Conservation (phyloP, 2,113 vertebrate species). For the Gymnocephalus cernua region DNA sequence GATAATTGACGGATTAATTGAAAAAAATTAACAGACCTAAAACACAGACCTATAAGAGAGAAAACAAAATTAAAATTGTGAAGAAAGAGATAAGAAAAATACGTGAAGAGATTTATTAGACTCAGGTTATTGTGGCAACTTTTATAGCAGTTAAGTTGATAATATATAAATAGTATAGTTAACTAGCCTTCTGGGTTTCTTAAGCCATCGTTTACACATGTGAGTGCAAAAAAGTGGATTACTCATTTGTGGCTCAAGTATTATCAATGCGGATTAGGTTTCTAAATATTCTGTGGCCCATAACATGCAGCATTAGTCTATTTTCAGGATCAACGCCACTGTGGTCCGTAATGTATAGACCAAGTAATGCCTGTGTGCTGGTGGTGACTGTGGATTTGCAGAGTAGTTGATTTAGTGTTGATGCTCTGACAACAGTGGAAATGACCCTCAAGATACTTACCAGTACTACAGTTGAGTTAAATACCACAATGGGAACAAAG, state of each 20-base stretch:
- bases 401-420: neutral
- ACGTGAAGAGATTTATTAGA: neutral
- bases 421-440: neutral
- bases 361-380: too few relatives aligned
- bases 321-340: constrained; percentile 24
- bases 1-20: neutral
- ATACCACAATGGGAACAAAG: neutral
- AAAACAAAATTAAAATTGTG: neutral
- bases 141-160: neutral
- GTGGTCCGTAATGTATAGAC: neutral
- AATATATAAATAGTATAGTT: neutral
- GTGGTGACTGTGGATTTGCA: neutral
- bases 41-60: neutral
- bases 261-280: constrained; percentile 36
- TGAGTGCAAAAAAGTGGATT: constrained; percentile 23
- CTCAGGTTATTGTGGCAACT: neutral
- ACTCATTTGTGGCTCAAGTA: constrained; percentile 15
- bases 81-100: neutral
- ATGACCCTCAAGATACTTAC: neutral
- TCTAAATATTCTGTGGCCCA: constrained; percentile 16
- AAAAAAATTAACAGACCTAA: neutral
- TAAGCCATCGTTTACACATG: neutral
- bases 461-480: neutral
- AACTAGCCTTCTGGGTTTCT: constrained; percentile 21
- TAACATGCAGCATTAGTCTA: constrained; percentile 5